Base-by-base conservation (phyloP, 2,113 vertebrate genomes). In the Erinaceus europaeus region DNA sequence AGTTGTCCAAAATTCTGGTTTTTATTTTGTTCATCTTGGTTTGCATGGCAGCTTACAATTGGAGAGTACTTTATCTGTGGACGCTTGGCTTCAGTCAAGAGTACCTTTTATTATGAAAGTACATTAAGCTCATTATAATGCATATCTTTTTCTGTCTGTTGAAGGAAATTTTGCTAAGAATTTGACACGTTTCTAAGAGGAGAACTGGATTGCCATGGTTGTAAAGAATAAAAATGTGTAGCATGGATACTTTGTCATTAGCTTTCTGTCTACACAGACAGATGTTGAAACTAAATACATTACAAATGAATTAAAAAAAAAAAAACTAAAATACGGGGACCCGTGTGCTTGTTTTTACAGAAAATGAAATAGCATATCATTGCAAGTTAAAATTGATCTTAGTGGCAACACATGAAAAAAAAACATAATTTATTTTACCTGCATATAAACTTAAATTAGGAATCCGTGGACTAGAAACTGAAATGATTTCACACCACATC, bases 221-320 rank as follows among this genome's bases (percentile, higher is more conserved):
- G 72, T 59, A 82, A 80, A 64, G 38, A 62, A 64, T 64, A 36
- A 61, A 90, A 81, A 52, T 32, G 4, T 32, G 6, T 67, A 57
- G 1, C 27, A 68, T 65, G 13, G 4, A 27, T 64, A 65, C 36
- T 59, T 61, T 40, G 71, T 81, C 52, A 65, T n/a, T 81, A 68
- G 3, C 4, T 57, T 81, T 9, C 10, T 55, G 57, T 29, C 46
- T 61, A 8, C 9, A 29, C 11, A 34, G 5, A n/a, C 20, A 74
- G 13, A 73, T 90, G 73, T 3, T 88, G 13, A 59, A 68, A 69
- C 25, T 46, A 82, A 85, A 81, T 55, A 85, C 64, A 65, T 57
- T 11, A 36, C 65, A 87, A 48, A 9, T 67, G 27, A 79, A 8
- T 40, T 61, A 46, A 84, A 52, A 17, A 4, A 64, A 81, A 69